Conservation (phyloP, 2,113 vertebrate species). For the Pluvialis apricaria region DNA sequence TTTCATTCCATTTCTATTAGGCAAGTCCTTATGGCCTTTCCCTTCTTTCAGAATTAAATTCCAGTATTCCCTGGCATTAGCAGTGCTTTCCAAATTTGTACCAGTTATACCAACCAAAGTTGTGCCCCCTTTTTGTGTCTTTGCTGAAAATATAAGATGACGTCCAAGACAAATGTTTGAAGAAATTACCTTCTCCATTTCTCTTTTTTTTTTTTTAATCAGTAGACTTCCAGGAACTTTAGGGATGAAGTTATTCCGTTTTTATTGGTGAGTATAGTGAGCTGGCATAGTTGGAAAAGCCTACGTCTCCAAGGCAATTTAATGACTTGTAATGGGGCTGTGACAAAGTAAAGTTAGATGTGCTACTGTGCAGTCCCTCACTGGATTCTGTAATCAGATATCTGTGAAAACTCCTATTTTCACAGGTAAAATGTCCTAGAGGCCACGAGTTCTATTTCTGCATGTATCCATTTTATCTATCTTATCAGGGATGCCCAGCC, state of each 20-base stretch:
- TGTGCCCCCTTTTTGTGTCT: background rate
- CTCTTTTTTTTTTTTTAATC: background rate
- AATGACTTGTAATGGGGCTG: background rate
- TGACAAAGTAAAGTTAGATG: background rate
- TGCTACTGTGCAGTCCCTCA: background rate
- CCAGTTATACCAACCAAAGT: fast-evolving
- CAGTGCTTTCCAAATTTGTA: background rate
- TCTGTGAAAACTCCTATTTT: background rate
- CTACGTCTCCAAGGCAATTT: background rate
- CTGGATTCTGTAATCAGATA: background rate
- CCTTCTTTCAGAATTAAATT: background rate
- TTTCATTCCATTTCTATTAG: background rate
- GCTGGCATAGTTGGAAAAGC: background rate
- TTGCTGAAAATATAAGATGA: background rate
- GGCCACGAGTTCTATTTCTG: background rate
- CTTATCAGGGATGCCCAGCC: background rate
- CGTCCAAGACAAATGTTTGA: background rate
- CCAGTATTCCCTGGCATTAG: background rate
- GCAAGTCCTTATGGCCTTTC: background rate
- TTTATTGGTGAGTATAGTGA: background rate
- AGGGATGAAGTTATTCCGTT: background rate
- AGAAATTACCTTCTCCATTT: background rate
- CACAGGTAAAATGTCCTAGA: background rate
- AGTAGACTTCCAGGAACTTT: background rate
- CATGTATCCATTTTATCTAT: fast-evolving